Percentiles rank a stretch among this genome's conserved stretches.
Conservation (phyloP, 1,140 invertebrate species). For the Drosophila subobscura region DNA sequence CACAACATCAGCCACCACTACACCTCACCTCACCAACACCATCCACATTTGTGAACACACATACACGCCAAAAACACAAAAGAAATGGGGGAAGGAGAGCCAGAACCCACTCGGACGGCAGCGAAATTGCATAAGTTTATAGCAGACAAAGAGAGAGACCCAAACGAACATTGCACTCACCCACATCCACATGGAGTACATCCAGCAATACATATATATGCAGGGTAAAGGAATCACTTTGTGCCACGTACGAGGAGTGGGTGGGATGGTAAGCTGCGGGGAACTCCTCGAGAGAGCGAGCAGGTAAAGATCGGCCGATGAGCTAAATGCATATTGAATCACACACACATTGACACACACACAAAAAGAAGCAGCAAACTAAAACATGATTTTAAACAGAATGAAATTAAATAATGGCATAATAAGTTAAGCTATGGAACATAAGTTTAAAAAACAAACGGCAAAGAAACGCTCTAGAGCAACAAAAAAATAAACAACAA, state of each 20-base stretch:
- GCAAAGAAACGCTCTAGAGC: constrained; percentile 77
- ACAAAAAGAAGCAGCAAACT: constrained; percentile 57
- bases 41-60: constrained; percentile 49
- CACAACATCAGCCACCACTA: constrained; percentile 12
- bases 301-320: constrained; percentile 49
- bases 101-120: constrained; percentile 29
- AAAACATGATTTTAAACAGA: constrained; percentile 78
- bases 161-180: constrained; percentile 1
- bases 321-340: constrained; percentile 45
- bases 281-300: background rate
- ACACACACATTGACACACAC: constrained; percentile 8
- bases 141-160: constrained; percentile 39
- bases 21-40: constrained; percentile 17
- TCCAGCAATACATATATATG: constrained; percentile 41
- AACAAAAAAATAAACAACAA: constrained; percentile 59
- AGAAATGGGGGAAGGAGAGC: background rate
- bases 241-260: constrained; percentile 56
- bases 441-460: constrained; percentile 81
- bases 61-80: constrained; percentile 19
- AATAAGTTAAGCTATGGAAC: constrained; percentile 80
- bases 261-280: constrained; percentile 13
- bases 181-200: constrained; percentile 21
- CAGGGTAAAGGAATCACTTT: constrained; percentile 43
- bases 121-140: constrained; percentile 61
- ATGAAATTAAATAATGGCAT: constrained; percentile 79